phyloP scores from a whole-genome alignment of 2,113 vertebrate genomes.

The Eptesicus fuscus region DNA sequence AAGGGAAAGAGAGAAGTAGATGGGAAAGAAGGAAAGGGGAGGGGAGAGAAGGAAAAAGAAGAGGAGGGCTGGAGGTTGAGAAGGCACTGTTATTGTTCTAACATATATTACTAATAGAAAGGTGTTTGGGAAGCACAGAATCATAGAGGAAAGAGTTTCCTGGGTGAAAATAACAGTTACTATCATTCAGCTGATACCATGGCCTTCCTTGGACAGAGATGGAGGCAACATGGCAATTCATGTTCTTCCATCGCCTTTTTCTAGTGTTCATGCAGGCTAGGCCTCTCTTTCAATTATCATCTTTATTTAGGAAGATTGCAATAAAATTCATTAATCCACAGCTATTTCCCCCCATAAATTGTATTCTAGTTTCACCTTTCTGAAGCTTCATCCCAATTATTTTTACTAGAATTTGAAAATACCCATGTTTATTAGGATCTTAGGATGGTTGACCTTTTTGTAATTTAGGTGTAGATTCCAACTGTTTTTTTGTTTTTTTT shows the following conservation, averaged over 20 bases:
- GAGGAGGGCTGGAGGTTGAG: not conserved
- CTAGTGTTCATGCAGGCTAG: not conserved
- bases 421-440: not conserved
- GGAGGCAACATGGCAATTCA: not conserved
- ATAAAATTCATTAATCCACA: not conserved
- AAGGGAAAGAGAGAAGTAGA: not conserved
- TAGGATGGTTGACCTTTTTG: not conserved
- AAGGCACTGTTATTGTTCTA: not conserved
- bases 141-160: not conserved
- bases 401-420: not conserved
- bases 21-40: not conserved
- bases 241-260: not conserved
- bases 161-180: not conserved
- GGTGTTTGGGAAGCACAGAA: not conserved
- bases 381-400: not conserved
- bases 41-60: not conserved
- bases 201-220: not conserved
- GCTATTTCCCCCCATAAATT: not conserved
- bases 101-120: not conserved
- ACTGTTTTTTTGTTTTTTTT: not conserved
- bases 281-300: not conserved
- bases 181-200: not conserved
- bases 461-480: not conserved
- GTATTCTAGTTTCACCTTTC: not conserved
- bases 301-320: not conserved